Evolutionary conservation across 2,888 invertebrate genomes (phyloP), one percentile per base, ranked within the genome.

Genomic region (Desoria tigrina): DNA sequence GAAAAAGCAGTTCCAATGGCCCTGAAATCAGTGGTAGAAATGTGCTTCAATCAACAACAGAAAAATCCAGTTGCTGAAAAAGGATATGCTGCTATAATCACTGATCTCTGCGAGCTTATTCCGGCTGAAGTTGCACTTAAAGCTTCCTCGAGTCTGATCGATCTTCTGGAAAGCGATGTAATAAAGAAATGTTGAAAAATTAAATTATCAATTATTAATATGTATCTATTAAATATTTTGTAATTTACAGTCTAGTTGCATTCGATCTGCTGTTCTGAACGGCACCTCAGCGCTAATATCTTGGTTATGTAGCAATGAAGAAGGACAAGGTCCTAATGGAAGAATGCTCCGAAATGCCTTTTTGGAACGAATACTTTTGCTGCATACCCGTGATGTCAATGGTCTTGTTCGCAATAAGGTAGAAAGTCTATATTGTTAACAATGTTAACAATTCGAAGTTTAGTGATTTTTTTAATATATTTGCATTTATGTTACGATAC

Each of bases 201-300:
- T 51, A 7, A 32, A 26, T 26, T 51, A 26, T 18, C 7, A 9
- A 6, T 23, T 28, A 55, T 27, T 27, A 49, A 49, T 7, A 49
- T 49, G 49, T 49, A 53, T 53, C 24, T 53, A 53, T 53, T n/a
- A n/a, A n/a, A n/a, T 32, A 32, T 7, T 32, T 32, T 32, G 7
- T 55, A 7, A 55, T 28, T 32, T 55, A 14, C 18, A 32, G 55
- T 55, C 28, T 7, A 16, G 14, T 51, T 11, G 11, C 23, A 26
- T 51, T 26, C 23, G 51, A 24, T 24, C 24, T 16, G 23, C 51
- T 7, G 51, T 51, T 24, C 23, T 51, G 26, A 14, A 23, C 7
- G 51, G 24, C 4, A 7, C 51, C 3, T 51, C 24, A 6, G 26
- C 27, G 7, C 16, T 18, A 16, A 21, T 51, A 27, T 27, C 26